Base-by-base conservation (phyloP, 23 tunicate species). In the Trididemnum miniatum region DNA sequence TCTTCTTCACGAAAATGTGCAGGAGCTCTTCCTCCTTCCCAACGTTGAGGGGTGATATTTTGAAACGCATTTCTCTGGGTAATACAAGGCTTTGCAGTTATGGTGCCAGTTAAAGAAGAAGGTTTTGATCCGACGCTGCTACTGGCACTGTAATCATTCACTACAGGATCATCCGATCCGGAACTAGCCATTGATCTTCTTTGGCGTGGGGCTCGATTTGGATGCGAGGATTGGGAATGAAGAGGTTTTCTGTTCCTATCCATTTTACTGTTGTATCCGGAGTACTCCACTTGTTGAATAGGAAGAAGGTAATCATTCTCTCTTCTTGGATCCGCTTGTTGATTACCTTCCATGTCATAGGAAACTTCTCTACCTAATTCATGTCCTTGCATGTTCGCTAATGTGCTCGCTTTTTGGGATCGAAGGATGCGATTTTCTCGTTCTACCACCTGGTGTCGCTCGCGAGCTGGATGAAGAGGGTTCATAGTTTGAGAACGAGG, bases 111-210 rank as follows among this genome's bases (percentile, higher is more conserved):
- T 51, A 85, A 4, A 2, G 89, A 85, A 1, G 89, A 66, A 28
- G 86, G 79, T 23, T 90, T 80, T 23, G 96, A 90, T 25, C 86
- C 88, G 31, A 86, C 76, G 76, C 88, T 90, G 65, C 96, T 90
- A 36, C 96, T 90, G n/a, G 84, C 82, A 64, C 96, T 90, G 32
- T 80, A 85, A 62, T 90, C 96, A 39, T 89, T 90, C 2, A 80
- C 96, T 20, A 90, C 85, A 12, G 96, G 89, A 74, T 90, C 96
- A 57, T 90, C 96, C 34, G 96, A 90, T 54, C 87, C 96, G 72
- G 89, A 84, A 51, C 96, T 91, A 67, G 71, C 75, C 35, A 84
- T 38, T 0, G 90, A 86, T 59, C 82, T 59, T 1, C 94, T 80
- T n/a, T 62, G 67, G 26, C 26, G 29, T 22, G 28, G 5, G n/a